These are phyloP conservation scores for Cotesia vestalis DNA, from an alignment of 1,140 invertebrate genomes.

Conservation along the genomic window DNA sequence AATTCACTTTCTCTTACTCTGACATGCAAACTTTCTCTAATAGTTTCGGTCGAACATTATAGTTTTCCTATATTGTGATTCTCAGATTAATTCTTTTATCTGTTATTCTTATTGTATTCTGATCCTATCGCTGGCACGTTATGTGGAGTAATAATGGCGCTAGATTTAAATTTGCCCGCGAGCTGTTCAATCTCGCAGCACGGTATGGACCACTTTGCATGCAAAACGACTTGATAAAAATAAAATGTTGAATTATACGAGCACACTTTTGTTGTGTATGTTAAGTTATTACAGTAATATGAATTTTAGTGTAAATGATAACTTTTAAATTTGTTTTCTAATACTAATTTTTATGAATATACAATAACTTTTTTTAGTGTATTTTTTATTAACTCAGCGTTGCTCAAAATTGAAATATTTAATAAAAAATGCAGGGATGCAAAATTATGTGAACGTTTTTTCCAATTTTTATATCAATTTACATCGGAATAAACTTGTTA, in stretches of 20 bases:
- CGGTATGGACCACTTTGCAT: slow-evolving; percentile 30
- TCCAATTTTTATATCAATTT: background rate
- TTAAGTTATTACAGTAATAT: slow-evolving; percentile 11
- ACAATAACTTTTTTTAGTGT: background rate
- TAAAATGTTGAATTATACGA: slow-evolving; percentile 2
- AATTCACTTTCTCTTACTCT: background rate
- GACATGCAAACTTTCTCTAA: slow-evolving; percentile 5
- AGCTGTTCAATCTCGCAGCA: slow-evolving; percentile 21
- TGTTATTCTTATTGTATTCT: slow-evolving; percentile 5
- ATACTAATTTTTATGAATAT: background rate
- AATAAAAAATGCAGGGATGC: no score
- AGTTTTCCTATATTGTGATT: background rate
- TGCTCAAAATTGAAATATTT: no score
- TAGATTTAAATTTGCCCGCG: slow-evolving; percentile 22
- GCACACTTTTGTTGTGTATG: slow-evolving; percentile 3
- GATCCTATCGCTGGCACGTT: slow-evolving; percentile 21
- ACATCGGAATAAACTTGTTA: background rate
- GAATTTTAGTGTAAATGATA: slow-evolving; percentile 11
- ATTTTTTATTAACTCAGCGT: no score
- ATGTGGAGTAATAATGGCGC: slow-evolving; percentile 24
- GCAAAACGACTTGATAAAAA: slow-evolving; percentile 27
- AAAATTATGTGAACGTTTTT: background rate
- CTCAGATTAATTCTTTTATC: background rate
- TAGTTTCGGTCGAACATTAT: background rate
- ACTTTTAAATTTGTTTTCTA: slow-evolving; percentile 11